phyloP scores from a whole-genome alignment of 2,113 vertebrate genomes.

The Austrofundulus limnaeus region DNA sequence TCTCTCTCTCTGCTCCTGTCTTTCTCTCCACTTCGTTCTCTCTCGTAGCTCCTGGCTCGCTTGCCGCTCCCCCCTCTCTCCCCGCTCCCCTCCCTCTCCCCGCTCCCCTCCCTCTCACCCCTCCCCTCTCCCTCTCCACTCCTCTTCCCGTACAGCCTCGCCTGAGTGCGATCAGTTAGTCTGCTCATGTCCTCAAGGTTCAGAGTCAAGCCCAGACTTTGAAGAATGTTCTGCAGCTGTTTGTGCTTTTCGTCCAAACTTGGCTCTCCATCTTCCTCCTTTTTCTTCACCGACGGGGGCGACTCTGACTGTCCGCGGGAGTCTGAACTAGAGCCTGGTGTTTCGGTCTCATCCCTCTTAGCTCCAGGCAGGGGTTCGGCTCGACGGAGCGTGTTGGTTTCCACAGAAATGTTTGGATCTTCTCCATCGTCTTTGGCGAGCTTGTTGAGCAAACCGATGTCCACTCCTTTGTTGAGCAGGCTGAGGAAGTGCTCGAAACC shows the following conservation, averaged over 20 bases:
- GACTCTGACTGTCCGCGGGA: conserved; percentile 16
- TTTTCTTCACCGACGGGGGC: not conserved
- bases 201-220: conserved; percentile 57
- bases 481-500: conserved; percentile 66
- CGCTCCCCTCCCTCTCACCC: too few species aligned
- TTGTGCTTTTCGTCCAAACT: conserved; percentile 10
- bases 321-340: not conserved
- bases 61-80: too few species aligned
- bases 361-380: not conserved
- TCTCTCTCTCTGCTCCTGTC: not conserved
- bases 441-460: conserved; percentile 53
- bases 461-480: conserved; percentile 70
- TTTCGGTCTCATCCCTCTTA: not conserved
- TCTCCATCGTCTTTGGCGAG: conserved; percentile 54
- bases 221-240: conserved; percentile 61
- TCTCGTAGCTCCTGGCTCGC: too few species aligned
- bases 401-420: not conserved
- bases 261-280: conserved; percentile 7
- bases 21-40: too few species aligned
- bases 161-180: conserved; percentile 54
- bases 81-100: too few species aligned
- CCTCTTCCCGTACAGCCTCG: conserved; percentile 62
- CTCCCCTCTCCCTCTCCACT: not conserved
- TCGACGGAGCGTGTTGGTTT: not conserved
- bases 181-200: conserved; percentile 56